These are phyloP conservation scores for Hippoglossus hippoglossus DNA, from an alignment of 2,797 vertebrate genomes.

Conservation along the genomic window DNA sequence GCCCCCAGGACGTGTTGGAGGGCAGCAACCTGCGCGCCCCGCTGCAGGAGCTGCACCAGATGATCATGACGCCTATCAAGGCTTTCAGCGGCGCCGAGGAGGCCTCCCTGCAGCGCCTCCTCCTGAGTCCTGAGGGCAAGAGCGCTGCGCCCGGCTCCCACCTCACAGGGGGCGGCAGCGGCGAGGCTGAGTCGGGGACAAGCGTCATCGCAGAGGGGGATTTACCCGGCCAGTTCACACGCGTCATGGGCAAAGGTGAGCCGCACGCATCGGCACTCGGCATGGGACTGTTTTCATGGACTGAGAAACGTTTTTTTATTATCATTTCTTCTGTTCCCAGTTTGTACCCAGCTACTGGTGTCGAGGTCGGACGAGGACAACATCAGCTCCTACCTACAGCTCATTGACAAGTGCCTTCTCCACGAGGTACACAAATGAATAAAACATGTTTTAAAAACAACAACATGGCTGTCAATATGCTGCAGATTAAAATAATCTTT, in stretches of 20 bases:
- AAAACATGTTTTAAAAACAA: no score
- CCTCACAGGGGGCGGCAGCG: constrained; percentile 83
- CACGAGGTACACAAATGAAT: constrained; percentile 88
- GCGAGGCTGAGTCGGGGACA: constrained; percentile 88
- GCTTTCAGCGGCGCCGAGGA: constrained; percentile 84
- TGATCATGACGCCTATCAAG: constrained; percentile 98
- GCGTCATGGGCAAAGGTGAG: constrained; percentile 98
- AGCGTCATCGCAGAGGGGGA: constrained; percentile 90
- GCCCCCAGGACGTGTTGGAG: constrained; percentile 92
- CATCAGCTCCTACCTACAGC: constrained; percentile 98
- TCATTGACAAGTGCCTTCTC: constrained; percentile 98
- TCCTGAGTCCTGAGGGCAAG: constrained; percentile 83
- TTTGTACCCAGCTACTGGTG: constrained; percentile 98
- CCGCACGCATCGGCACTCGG: neutral
- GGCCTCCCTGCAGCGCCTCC: constrained; percentile 81
- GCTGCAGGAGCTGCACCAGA: constrained; percentile 97
- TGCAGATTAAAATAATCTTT: no score
- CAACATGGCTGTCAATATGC: no score
- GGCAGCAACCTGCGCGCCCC: constrained; percentile 92
- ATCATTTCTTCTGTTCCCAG: constrained; percentile 71
- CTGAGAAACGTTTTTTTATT: neutral
- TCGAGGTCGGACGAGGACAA: constrained; percentile 97
- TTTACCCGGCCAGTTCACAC: constrained; percentile 95
- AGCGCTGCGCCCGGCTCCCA: constrained; percentile 84
- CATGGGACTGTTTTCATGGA: neutral